phyloP scores from a whole-genome alignment of 1,140 invertebrate species.

The Aphelinus certus region DNA sequence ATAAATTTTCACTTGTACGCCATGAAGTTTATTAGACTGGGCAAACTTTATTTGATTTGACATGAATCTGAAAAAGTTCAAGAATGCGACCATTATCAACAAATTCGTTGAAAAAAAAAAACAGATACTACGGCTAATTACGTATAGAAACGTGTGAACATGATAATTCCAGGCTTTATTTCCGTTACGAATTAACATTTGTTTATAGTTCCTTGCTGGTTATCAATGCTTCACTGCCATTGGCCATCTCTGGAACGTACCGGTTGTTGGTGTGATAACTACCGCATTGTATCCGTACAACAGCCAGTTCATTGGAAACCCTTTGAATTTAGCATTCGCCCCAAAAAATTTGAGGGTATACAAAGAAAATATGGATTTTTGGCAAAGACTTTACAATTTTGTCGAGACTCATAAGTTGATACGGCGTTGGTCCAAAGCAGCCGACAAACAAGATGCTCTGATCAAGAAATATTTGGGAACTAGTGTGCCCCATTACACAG shows the following conservation, averaged over 20 bases:
- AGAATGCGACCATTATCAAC: too few relatives aligned
- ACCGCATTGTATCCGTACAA: slow-evolving; percentile 70
- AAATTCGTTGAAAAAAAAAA: too few relatives aligned
- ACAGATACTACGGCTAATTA: too few relatives aligned
- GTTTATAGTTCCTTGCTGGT: background rate
- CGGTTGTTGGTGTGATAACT: slow-evolving; percentile 69
- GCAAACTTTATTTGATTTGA: too few relatives aligned
- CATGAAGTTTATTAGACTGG: too few relatives aligned
- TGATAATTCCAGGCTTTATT: too few relatives aligned
- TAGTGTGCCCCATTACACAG: slow-evolving; percentile 52
- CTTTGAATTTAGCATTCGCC: slow-evolving; percentile 69
- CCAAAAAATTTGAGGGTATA: slow-evolving; percentile 65
- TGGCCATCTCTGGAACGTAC: slow-evolving; percentile 67
- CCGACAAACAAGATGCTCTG: background rate
- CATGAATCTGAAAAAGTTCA: too few relatives aligned
- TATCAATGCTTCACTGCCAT: slow-evolving; percentile 63
- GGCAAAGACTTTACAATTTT: background rate
- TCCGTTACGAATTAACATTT: too few relatives aligned
- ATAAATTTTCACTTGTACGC: too few relatives aligned
- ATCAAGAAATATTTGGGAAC: slow-evolving; percentile 59
- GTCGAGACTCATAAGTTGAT: background rate
- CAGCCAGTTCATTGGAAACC: slow-evolving; percentile 70
- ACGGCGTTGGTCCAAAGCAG: background rate
- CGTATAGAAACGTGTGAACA: too few relatives aligned
- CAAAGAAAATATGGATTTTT: slow-evolving; percentile 51